Conservation (phyloP, 1,140 invertebrate species). For the Orius insidiosus region DNA sequence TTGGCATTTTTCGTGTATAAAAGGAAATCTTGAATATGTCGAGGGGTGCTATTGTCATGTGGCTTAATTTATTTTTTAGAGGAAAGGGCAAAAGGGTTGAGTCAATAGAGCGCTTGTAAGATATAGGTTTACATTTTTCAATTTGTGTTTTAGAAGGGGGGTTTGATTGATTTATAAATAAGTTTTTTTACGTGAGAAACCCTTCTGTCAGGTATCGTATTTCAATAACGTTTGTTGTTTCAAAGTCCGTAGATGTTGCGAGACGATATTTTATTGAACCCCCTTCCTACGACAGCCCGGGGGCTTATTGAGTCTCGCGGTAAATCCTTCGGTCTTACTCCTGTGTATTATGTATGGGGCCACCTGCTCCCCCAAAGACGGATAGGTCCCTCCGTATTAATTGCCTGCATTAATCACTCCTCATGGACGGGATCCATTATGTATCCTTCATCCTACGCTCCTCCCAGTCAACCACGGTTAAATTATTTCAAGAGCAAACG, state of each 20-base stretch:
- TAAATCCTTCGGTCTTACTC: conserved; percentile 7
- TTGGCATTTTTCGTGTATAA: no score
- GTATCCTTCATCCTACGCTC: background rate
- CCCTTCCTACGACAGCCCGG: background rate
- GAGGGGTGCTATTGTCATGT: no score
- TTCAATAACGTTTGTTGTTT: no score
- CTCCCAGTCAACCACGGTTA: background rate
- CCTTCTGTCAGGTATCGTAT: no score
- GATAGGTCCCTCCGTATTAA: conserved; percentile 7
- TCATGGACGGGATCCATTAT: conserved; percentile 5
- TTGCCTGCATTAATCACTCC: conserved; percentile 8
- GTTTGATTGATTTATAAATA: no score
- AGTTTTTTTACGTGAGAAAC: no score
- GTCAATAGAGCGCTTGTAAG: no score
- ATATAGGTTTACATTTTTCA: no score
- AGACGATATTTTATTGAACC: background rate
- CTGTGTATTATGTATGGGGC: conserved; percentile 8
- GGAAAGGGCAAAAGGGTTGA: no score
- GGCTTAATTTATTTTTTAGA: no score
- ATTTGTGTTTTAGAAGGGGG: no score
- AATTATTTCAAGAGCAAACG: conserved; percentile 3
- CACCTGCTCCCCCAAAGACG: conserved; percentile 6
- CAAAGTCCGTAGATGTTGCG: background rate
- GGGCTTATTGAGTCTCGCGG: conserved; percentile 6
- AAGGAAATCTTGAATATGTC: no score